Evolutionary conservation across 2,113 vertebrate genomes (phyloP).

Genomic region (Jaculus jaculus): DNA sequence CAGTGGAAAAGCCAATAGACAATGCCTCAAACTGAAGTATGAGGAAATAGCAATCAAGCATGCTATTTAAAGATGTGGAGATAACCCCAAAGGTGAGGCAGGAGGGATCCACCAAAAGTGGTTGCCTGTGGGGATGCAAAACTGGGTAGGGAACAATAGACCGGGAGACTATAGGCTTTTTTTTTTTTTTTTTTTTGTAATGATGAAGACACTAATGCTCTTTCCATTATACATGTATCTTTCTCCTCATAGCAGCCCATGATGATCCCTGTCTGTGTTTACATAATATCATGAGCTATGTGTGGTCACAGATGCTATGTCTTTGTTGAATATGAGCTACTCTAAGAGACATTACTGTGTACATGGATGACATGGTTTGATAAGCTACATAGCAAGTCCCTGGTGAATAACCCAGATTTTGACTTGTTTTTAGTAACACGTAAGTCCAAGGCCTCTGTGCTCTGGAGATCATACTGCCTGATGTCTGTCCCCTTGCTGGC

Average conservation of each 20-base stretch:
- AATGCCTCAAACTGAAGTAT: conserved; percentile 4
- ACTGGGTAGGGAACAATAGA: not conserved
- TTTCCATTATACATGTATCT: not conserved
- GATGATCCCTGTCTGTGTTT: not conserved
- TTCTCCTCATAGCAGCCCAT: not conserved
- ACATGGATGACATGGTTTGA: not conserved
- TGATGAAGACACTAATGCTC: not conserved
- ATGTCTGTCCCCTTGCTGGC: not conserved
- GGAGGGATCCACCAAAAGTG: not conserved
- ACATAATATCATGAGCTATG: not conserved
- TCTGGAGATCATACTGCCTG: not conserved
- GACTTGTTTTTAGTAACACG: not conserved
- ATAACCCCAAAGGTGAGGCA: not conserved
- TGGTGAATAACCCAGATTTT: not conserved
- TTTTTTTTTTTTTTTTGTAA: too few species aligned
- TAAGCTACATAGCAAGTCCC: not conserved
- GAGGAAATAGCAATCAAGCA: not conserved
- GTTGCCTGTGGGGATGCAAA: not conserved
- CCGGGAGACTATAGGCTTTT: not conserved
- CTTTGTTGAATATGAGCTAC: not conserved
- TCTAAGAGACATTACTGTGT: not conserved
- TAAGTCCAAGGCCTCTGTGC: not conserved
- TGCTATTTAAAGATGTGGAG: not conserved
- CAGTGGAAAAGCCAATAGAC: not conserved
- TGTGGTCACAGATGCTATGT: not conserved